phyloP scores from a whole-genome alignment of 1,140 invertebrate genomes.

The Dendrolimus kikuchii region DNA sequence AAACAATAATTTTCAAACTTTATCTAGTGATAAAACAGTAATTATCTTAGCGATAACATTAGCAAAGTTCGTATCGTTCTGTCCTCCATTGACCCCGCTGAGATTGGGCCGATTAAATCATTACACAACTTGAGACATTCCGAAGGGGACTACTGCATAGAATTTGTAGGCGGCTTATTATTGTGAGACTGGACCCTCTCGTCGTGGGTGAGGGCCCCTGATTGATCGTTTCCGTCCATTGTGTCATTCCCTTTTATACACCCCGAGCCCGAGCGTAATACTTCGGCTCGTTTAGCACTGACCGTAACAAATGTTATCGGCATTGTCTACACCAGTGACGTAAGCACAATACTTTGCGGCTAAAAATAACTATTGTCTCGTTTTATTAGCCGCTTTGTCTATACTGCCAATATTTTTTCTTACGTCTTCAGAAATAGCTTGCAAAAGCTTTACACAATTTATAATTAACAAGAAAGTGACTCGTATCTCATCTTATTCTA shows the following conservation, averaged over 20 bases:
- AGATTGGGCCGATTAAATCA: slow-evolving; percentile 11
- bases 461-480: no score
- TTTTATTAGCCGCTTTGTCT: slow-evolving; percentile 5
- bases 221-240: slow-evolving; percentile 64
- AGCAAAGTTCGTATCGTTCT: no score
- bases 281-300: slow-evolving; percentile 8
- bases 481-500: no score
- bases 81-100: slow-evolving; percentile 5
- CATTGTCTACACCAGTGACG: slow-evolving; percentile 9
- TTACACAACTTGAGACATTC: slow-evolving; percentile 12
- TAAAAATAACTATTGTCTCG: slow-evolving; percentile 9
- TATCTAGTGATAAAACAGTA: no score
- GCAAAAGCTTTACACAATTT: no score
- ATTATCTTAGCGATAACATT: no score
- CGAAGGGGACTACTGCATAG: slow-evolving; percentile 14
- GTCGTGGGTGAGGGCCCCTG: slow-evolving; percentile 47
- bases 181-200: slow-evolving; percentile 29
- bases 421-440: no score
- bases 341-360: slow-evolving; percentile 7
- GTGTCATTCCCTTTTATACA: slow-evolving; percentile 44
- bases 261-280: slow-evolving; percentile 20
- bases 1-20: no score
- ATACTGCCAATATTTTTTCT: no score
- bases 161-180: slow-evolving; percentile 16
- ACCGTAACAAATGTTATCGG: slow-evolving; percentile 16